A percentile compares a stretch with the other conserved stretches of the same genome.
These are phyloP conservation scores for Trichonephila clavata DNA, from an alignment of 1,140 invertebrate species.

Conservation along the genomic window DNA sequence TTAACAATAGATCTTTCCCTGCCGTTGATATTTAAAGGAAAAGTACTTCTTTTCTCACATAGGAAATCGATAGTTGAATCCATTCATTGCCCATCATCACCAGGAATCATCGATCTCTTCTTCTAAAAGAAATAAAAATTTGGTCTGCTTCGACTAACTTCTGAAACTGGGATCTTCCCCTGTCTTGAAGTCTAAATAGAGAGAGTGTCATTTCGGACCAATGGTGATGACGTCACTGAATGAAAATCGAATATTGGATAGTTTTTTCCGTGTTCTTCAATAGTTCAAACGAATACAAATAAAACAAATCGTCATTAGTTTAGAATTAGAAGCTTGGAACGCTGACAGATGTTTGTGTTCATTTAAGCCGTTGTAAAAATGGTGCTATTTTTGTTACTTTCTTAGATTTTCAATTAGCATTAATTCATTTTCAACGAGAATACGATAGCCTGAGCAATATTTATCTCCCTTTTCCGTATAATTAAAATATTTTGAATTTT, in stretches of 20 bases:
- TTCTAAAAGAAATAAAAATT: background rate
- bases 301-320: background rate
- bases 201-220: conserved; percentile 26
- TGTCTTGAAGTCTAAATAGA: conserved; percentile 3
- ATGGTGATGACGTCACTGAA: conserved; percentile 20
- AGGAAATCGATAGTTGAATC: conserved; percentile 60
- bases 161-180: background rate
- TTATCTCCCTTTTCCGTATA: background rate
- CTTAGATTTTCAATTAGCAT: background rate
- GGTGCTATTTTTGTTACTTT: too few species aligned
- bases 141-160: background rate
- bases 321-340: background rate
- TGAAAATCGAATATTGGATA: conserved; percentile 14
- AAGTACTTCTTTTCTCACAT: conserved; percentile 47
- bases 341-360: background rate
- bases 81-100: conserved; percentile 63
- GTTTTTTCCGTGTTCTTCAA: background rate
- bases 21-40: conserved; percentile 49
- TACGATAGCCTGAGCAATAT: background rate
- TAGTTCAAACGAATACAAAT: background rate
- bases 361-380: background rate
- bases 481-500: background rate
- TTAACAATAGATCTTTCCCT: background rate
- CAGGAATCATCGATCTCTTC: conserved; percentile 44
- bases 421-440: background rate